Base-by-base conservation (phyloP, 1,140 invertebrate genomes). In the Atta texana region DNA sequence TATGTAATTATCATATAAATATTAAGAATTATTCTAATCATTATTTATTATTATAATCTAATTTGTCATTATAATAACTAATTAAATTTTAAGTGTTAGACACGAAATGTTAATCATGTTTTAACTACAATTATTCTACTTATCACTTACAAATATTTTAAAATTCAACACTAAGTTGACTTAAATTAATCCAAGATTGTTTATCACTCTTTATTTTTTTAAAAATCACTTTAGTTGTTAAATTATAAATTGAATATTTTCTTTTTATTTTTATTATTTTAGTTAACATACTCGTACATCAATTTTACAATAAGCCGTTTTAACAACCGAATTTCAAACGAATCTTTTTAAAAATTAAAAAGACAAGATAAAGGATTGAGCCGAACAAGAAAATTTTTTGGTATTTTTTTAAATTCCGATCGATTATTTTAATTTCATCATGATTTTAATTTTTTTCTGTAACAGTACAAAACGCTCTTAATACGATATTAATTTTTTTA, bases 371-470 rank as follows among this genome's bases (percentile, higher is more conserved):
- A 44, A 44, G 10, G 39, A 44, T 8, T 44, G 39, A 44, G 10
- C 39, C 10, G 8, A 44, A 2, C 39, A 44, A 44, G 39, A 44
- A 44, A 44, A 44, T 44, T 44, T 44, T 44, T 44, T 10, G 1
- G 3, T 0, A 44, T 44, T 44, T 8, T 4, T 24, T 71, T 6
- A 31, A 81, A 81, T 81, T 55, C 10, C 5, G 14, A 81, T 71
- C 5, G 14, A 81, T 81, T 71, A 71, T 71, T 34, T 14, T 39
- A 8, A 12, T 18, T 66, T 16, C 24, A 53, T 80, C 31, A 18
- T 57, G 77, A 80, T 8, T 80, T 72, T 59, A 24, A 80, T 53
- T 28, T 69, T 57, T 57, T 81, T 57, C 10, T 53, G 5, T 34
- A 59, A 82, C 4, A 55, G 3, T 59, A 59, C 16, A 12, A 24